Percentiles rank a stretch among this genome's conserved stretches.
These are phyloP conservation scores for Dolichoris vasculosae DNA, from an alignment of 1,140 invertebrate genomes.

Conservation along the genomic window DNA sequence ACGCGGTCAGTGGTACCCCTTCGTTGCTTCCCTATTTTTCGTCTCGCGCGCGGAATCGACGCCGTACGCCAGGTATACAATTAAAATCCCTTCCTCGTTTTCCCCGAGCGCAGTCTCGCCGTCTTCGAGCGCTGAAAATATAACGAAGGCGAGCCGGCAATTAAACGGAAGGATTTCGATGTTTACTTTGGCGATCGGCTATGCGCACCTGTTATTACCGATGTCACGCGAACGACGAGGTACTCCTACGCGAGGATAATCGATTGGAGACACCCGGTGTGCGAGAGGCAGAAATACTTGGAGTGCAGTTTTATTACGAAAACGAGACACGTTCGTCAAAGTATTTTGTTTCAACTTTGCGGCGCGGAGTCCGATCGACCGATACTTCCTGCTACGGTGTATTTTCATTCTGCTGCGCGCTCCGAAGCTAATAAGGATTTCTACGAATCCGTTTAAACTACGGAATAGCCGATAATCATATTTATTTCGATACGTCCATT, in stretches of 20 bases:
- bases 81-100: neutral
- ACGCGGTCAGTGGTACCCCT: neutral
- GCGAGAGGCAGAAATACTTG: no score
- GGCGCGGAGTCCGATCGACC: no score
- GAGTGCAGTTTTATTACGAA: no score
- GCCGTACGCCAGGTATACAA: neutral
- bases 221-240: neutral
- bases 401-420: no score
- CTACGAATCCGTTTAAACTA: no score
- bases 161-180: slow-evolving; percentile 33
- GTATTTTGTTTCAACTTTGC: no score
- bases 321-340: no score
- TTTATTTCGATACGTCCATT: no score
- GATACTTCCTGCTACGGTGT: no score
- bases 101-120: neutral
- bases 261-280: neutral
- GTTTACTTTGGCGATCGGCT: neutral
- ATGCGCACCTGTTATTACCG: slow-evolving; percentile 17
- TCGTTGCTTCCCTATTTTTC: neutral
- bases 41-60: neutral
- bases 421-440: no score
- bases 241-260: neutral
- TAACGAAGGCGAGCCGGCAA: neutral
- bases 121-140: neutral
- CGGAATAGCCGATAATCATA: no score